Conservation (phyloP, 2,797 vertebrate genomes). For the Coluber constrictor region DNA sequence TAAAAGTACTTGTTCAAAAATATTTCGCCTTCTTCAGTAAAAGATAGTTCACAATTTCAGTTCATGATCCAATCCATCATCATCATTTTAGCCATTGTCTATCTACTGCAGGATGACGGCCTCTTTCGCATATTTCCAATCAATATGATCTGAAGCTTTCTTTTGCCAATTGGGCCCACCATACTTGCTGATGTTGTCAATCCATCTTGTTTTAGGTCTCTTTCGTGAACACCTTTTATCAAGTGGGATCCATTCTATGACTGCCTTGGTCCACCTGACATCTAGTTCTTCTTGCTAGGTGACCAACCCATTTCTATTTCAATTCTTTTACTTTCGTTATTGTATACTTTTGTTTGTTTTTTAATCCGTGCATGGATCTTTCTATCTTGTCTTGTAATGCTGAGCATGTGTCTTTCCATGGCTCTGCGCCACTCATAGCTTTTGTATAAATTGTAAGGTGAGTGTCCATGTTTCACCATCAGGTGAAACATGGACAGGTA, state of each 20-base stretch:
- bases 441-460: not conserved
- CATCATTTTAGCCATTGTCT: not conserved
- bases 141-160: not conserved
- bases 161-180: not conserved
- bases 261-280: not conserved
- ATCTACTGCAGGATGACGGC: not conserved
- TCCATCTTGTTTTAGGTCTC: not conserved
- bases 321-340: not conserved
- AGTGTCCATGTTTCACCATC: not conserved
- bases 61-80: not conserved
- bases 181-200: not conserved
- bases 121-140: not conserved
- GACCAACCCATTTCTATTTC: not conserved
- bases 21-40: not conserved
- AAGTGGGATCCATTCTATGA: not conserved
- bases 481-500: not conserved
- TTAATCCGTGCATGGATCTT: not conserved
- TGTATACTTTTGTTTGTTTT: not conserved
- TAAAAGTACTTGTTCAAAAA: not conserved
- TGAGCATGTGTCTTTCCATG: not conserved
- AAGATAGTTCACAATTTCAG: not conserved
- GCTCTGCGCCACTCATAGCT: rapidly evolving
- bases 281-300: not conserved
- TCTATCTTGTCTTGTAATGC: not conserved
- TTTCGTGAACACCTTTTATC: not conserved